Evolutionary conservation across 2,113 vertebrate genomes (phyloP), one percentile per base, ranked within the genome.

Genomic region (Actenoides lindsayi): DNA sequence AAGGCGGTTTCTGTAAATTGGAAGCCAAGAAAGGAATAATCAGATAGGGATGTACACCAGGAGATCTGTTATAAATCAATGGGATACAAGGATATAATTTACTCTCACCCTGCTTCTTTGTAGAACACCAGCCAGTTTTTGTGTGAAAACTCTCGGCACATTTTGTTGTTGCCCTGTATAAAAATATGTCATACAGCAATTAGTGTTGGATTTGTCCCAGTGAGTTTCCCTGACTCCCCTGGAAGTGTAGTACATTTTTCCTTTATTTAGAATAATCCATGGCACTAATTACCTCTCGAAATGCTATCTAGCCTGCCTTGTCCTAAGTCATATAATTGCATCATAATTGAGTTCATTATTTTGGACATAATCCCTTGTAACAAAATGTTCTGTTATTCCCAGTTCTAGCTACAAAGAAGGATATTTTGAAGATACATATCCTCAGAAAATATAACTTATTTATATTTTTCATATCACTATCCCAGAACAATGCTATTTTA

Each of bases 71-170:
- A 71, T 7, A 81, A 70, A 83, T 67, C 27, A 65, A 33, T 62
- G 56, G 18, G 83, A 77, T 33, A 79, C 5, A 60, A 84, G 24
- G 25, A 57, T 30, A 35, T 59, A 35, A 67, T 73, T 75, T 94
- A 88, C 71, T 85, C 99, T 98, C 83, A 99, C 99, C 99, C 98
- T 30, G 98, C 93, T 96, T 99, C 98, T 97, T 98, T 99, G 97
- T 99, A 99, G 98, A 99, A 99, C 42, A 99, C 98, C 53, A 99
- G 98, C 99, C 99, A 99, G 97, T 99, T 99, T 97, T 99, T 99
- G 88, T 99, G 98, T n/a, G 99, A 97, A 97, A 99, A 99, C 92
- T 99, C 99, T 37, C 97, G 98, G 96, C 99, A 99, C 99, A 99
- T 99, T 98, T 98, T 99, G 75, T 98, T 97, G 87, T 16, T 96